Evolutionary conservation across 2,797 vertebrate genomes (phyloP), one percentile per base, ranked within the genome.

Genomic region (Sebastes matsubarae): DNA sequence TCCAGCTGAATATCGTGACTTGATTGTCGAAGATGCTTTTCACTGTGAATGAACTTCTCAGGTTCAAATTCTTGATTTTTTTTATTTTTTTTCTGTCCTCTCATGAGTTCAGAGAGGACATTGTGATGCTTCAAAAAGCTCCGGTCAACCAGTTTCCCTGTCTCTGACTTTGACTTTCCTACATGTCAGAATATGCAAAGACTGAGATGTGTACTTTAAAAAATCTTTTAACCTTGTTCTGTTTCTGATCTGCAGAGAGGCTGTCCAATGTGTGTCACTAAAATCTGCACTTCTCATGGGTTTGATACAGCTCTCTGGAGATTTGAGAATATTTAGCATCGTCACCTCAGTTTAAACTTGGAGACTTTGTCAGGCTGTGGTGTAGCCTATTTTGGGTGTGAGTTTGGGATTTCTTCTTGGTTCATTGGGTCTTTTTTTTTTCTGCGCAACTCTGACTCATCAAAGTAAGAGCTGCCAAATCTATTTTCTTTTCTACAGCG

Each of bases 281-380:
- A 90, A 87, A 75, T 84, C 58, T 83, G 63, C 74, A 24, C 78
- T 87, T 77, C 75, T 84, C 77, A 42, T 75, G 76, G 77, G 84
- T 78, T 87, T 68, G 30, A 77, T 79, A 24, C 20, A 42, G 73
- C 78, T 79, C 68, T 75, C 70, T 81, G 36, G 85, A 86, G 86
- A 76, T 80, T 69, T 75, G 82, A 81, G 66, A 86, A 80, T 86
- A 85, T 86, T 88, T 90, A 86, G 85, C 70, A 57, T 63, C 50
- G 25, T 89, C 80, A 88, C 85, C 81, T 89, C 76, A 81, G 80
- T 87, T 84, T 84, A 81, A 90, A 85, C 83, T 85, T 81, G 36
- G 29, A 70, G 70, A 61, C 74, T 75, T 77, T 72, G 12, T 70
- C 69, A 55, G 72, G 68, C 69, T 72, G 77, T 82, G 60, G 46